These are phyloP conservation scores for Hirundo rustica DNA, from an alignment of 2,797 vertebrate genomes.

Conservation along the genomic window DNA sequence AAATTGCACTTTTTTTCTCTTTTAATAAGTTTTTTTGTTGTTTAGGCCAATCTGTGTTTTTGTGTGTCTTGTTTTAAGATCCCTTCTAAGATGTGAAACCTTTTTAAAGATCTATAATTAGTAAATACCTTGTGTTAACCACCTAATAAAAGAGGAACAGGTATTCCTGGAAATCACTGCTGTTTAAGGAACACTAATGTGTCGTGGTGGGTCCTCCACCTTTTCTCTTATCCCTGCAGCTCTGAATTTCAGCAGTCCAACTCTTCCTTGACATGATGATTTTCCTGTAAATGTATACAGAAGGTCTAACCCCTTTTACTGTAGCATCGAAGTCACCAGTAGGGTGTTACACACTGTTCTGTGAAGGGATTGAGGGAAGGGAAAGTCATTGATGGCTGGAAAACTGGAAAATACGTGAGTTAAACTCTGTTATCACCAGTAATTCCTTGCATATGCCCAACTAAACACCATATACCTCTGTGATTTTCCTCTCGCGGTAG, in stretches of 20 bases:
- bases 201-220: rapidly evolving
- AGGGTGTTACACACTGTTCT: background rate
- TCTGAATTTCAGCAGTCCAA: background rate
- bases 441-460: background rate
- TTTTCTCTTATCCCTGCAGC: background rate
- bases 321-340: background rate
- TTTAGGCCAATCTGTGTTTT: background rate
- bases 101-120: background rate
- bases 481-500: background rate
- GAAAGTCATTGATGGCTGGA: background rate
- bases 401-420: background rate
- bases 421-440: background rate
- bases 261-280: background rate
- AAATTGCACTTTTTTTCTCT: background rate
- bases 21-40: background rate
- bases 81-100: background rate
- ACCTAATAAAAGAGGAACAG: background rate
- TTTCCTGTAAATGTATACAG: background rate
- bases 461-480: background rate
- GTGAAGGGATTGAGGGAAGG: background rate
- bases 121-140: background rate
- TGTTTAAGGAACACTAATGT: background rate
- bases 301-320: background rate
- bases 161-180: background rate
- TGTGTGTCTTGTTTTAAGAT: background rate